These are phyloP conservation scores for Pristionchus arcanus DNA, from an alignment of 2,888 invertebrate genomes.

Conservation along the genomic window DNA sequence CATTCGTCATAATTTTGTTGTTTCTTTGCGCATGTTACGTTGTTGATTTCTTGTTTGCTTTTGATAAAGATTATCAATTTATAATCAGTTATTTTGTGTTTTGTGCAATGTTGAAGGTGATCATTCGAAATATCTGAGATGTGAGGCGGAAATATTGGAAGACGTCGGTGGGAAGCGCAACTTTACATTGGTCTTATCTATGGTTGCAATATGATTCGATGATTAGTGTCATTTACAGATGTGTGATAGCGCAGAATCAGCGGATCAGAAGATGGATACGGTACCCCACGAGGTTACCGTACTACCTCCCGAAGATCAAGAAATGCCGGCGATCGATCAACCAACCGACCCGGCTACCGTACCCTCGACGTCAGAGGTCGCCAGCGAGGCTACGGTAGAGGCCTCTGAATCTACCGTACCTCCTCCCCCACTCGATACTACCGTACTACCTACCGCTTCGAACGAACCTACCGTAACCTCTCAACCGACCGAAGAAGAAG, in stretches of 20 bases:
- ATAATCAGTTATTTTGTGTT: neutral
- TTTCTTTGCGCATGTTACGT: neutral
- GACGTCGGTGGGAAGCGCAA: no score
- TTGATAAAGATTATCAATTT: conserved; percentile 18
- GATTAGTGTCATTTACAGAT: neutral
- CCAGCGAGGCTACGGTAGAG: neutral
- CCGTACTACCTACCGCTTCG: neutral
- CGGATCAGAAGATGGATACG: neutral
- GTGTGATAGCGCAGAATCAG: neutral
- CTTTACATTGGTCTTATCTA: neutral
- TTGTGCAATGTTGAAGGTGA: neutral
- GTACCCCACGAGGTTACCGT: conserved; percentile 5
- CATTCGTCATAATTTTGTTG: conserved; percentile 1
- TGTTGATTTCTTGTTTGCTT: conserved; percentile 25
- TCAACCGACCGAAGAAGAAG: neutral
- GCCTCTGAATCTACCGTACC: neutral
- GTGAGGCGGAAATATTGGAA: neutral
- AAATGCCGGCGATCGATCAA: neutral
- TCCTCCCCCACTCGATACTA: neutral
- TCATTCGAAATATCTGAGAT: conserved; percentile 3
- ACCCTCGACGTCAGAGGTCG: neutral
- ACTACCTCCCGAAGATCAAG: neutral
- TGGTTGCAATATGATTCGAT: neutral
- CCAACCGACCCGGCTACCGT: neutral
- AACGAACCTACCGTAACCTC: neutral